Percentiles rank a stretch among this genome's conserved stretches.
These are phyloP conservation scores for Potamarius usumacintae DNA, from an alignment of 2,113 vertebrate species.

Conservation along the genomic window DNA sequence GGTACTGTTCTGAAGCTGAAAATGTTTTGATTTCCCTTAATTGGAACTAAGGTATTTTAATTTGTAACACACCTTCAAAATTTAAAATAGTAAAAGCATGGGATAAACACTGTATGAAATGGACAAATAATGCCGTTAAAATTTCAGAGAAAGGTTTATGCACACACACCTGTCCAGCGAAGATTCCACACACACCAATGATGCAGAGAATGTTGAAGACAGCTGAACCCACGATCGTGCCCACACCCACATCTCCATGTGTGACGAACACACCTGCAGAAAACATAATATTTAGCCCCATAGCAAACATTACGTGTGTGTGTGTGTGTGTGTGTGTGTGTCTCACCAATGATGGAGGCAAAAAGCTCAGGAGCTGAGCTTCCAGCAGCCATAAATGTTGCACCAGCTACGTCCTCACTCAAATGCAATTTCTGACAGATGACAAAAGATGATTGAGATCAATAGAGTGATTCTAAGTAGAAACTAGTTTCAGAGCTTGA, in stretches of 20 bases:
- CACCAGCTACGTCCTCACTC: constrained; percentile 87
- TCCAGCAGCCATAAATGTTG: constrained; percentile 90
- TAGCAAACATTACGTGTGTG: constrained; percentile 9
- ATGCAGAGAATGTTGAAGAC: constrained; percentile 90
- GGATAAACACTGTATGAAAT: neutral
- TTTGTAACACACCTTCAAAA: neutral
- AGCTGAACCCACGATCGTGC: constrained; percentile 87
- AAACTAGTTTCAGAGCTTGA: neutral
- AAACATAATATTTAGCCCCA: constrained; percentile 1
- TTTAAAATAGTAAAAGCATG: neutral
- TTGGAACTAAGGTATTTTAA: neutral
- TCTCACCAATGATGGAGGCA: constrained; percentile 85
- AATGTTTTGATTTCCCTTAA: neutral
- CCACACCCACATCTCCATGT: constrained; percentile 86
- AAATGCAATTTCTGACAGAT: constrained; percentile 81
- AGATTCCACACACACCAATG: constrained; percentile 85
- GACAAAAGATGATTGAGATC: constrained; percentile 42
- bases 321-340: constrained; percentile 14
- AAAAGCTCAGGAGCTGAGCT: constrained; percentile 89
- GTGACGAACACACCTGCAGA: constrained; percentile 86
- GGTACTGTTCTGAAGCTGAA: neutral
- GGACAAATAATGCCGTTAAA: neutral
- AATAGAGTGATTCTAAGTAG: neutral
- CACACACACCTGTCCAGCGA: constrained; percentile 84
- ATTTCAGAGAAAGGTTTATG: neutral